Base-by-base conservation (phyloP, 1,140 invertebrate species). In the Sweltsa coloradensis region DNA sequence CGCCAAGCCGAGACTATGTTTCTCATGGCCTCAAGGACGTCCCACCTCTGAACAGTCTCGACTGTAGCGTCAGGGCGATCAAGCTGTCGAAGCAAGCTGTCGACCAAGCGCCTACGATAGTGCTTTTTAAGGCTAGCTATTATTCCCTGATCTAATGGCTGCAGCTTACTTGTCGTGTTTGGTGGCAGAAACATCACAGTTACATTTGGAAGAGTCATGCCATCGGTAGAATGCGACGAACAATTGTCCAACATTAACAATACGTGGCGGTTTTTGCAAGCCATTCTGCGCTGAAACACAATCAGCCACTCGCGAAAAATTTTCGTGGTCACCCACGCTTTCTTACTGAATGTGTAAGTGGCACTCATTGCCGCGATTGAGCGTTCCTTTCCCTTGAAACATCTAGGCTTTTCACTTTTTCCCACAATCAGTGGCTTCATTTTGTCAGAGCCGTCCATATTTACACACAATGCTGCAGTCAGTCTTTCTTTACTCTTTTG, bases 321-420 rank as follows among this genome's bases (percentile, higher is more conserved):
- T 51, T 53, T 46, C 45, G 45, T 52, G 13, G 64, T 71, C 66
- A 71, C 72, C 69, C 69, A 73, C n/a, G n/a, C n/a, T n/a, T n/a
- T n/a, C n/a, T n/a, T n/a, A n/a, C n/a, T n/a, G n/a, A n/a, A n/a
- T n/a, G n/a, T n/a, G n/a, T n/a, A n/a, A n/a, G n/a, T n/a, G n/a
- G n/a, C n/a, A n/a, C n/a, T n/a, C n/a, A n/a, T n/a, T n/a, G n/a
- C n/a, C n/a, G n/a, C n/a, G n/a, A n/a, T n/a, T n/a, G n/a, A n/a
- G n/a, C n/a, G n/a, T n/a, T n/a, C n/a, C n/a, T n/a, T n/a, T n/a
- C n/a, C n/a, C n/a, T n/a, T n/a, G n/a, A n/a, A n/a, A n/a, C n/a
- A n/a, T n/a, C 60, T 53, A 36, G 66, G 67, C 25, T 66, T 67
- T 53, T 52, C 48, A 11, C 53, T 62, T 55, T 71, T 71, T 50